phyloP scores from a whole-genome alignment of 2,888 invertebrate species.

The Pterobdella sp. region DNA sequence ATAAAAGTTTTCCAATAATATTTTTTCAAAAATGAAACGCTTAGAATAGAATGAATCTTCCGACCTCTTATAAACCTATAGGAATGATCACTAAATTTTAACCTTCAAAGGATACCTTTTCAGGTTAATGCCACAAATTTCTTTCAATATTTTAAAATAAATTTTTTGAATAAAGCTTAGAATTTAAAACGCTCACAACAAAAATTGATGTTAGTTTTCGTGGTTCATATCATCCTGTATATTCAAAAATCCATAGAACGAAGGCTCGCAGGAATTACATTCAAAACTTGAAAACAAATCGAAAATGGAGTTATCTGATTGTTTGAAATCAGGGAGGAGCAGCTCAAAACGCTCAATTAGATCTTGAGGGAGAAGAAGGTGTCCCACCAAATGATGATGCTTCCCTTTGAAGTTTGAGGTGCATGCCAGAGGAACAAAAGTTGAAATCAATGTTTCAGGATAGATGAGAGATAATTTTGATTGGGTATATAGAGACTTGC shows the following conservation, averaged over 20 bases:
- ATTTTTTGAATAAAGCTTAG: not conserved
- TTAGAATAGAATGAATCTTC: too few species aligned
- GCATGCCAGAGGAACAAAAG: conserved; percentile 91
- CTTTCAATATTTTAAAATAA: not conserved
- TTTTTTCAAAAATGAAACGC: too few species aligned
- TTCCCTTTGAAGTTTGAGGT: conserved; percentile 67
- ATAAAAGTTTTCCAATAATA: too few species aligned
- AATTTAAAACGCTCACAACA: not conserved
- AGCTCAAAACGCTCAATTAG: conserved; percentile 72
- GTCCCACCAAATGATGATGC: conserved; percentile 72
- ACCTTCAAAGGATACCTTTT: too few species aligned
- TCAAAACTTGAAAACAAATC: conserved; percentile 14
- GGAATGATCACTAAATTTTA: too few species aligned
- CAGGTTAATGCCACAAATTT: not conserved
- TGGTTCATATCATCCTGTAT: too few species aligned
- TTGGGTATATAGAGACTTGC: not conserved
- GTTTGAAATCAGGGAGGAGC: conserved; percentile 72
- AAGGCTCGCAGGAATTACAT: not conserved
- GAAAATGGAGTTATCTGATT: conserved; percentile 53
- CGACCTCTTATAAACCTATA: too few species aligned
- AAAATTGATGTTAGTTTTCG: not conserved
- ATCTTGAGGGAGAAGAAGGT: conserved; percentile 81
- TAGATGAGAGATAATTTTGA: conserved; percentile 55
- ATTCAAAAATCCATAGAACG: too few species aligned
- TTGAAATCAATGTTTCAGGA: conserved; percentile 79